Evolutionary conservation across 2,888 invertebrate species (phyloP), one percentile per base, ranked within the genome.

Genomic region (Patella caerulea): DNA sequence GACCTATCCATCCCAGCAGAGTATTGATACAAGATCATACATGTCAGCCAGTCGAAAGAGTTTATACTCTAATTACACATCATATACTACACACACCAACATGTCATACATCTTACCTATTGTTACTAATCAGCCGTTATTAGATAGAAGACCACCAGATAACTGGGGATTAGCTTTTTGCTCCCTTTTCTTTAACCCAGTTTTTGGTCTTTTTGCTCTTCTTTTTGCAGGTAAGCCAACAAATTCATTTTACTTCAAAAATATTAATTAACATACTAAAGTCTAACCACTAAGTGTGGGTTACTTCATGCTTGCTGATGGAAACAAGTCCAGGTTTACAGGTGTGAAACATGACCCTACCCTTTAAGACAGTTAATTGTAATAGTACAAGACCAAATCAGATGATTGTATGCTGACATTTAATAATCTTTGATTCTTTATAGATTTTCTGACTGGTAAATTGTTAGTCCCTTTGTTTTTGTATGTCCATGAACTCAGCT

Each of bases 141-240:
- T 84, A 7, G 76, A 82, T 71, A 81, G 85, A 75, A 82, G 84
- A 12, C 86, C 89, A 15, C 78, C 82, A 17, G 87, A 88, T 78
- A 87, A 88, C 80, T 87, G 86, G 84, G 88, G 88, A 9, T 84
- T 88, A 59, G 87, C 89, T 0, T 85, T 86, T 76, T 84, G 86
- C 78, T 88, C 89, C 2, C 52, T 88, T 45, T 86, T 88, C 75
- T 79, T 85, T 76, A 89, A 89, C 76, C 89, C 89, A 12, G 78
- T 89, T 29, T 89, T 89, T 84, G 89, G 88, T n/a, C 73, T 89
- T 4, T 83, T 88, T 71, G 89, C 89, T 71, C 81, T 88, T 34
- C 78, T 88, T 54, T 78, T 88, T 59, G 83, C 89, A 82, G 88
- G 89, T 88, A 80, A 73, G 45, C 7, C 45, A 45, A 9, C 9